A percentile compares a stretch with the other conserved stretches of the same genome.
These are phyloP conservation scores for Dolichoris vasculosae DNA, from an alignment of 1,140 invertebrate genomes.

Conservation along the genomic window DNA sequence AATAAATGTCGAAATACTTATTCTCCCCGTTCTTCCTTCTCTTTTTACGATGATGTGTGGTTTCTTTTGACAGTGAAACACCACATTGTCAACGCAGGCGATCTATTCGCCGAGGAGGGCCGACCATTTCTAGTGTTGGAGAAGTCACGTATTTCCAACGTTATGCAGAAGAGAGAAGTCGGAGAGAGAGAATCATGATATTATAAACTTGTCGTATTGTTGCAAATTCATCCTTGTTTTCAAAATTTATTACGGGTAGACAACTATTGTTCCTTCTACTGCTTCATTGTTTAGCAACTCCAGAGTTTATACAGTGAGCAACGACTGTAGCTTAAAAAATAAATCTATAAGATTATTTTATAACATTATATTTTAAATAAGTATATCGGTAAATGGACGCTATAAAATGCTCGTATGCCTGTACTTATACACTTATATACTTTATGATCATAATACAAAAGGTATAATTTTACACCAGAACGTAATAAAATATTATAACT, in stretches of 20 bases:
- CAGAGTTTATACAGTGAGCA: too few relatives aligned
- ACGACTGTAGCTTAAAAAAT: too few relatives aligned
- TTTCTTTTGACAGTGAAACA: neutral
- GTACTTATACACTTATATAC: too few relatives aligned
- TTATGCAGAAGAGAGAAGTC: neutral
- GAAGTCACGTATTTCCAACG: neutral
- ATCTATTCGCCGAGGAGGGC: neutral
- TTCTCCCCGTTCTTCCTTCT: neutral
- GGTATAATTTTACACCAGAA: too few relatives aligned
- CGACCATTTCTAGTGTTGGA: constrained; percentile 7
- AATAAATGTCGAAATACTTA: neutral
- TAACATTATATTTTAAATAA: too few relatives aligned
- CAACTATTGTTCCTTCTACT: neutral
- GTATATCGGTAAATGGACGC: too few relatives aligned
- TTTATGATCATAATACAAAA: too few relatives aligned
- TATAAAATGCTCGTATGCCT: too few relatives aligned
- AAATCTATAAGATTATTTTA: too few relatives aligned
- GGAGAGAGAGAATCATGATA: neutral
- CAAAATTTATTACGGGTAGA: neutral
- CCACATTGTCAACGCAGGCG: neutral
- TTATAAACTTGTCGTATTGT: neutral
- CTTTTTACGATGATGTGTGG: neutral
- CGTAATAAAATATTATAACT: too few relatives aligned
- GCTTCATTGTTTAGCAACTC: neutral
- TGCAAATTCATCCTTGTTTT: neutral